These are phyloP conservation scores for Kryptopterus vitreolus DNA, from an alignment of 2,797 vertebrate genomes.

Conservation along the genomic window DNA sequence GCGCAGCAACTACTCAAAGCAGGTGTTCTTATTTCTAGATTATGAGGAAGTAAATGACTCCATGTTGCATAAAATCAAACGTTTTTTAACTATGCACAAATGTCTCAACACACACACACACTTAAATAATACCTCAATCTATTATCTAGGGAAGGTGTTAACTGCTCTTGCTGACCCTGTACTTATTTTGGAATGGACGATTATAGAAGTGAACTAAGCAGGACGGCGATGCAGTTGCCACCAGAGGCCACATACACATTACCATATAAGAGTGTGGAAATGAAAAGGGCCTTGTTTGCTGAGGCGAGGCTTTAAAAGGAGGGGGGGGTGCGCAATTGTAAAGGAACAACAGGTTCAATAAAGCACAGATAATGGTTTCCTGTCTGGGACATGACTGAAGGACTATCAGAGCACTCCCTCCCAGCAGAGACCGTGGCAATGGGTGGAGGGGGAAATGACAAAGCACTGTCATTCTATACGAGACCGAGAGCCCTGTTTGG, in stretches of 20 bases:
- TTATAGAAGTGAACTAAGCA: conserved; percentile 37
- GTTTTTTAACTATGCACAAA: conserved; percentile 3
- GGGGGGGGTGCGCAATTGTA: conserved; percentile 40
- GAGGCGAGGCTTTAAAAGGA: conserved; percentile 12
- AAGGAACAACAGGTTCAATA: conserved; percentile 58
- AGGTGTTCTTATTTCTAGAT: neutral
- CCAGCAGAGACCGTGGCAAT: conserved; percentile 33
- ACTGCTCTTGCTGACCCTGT: conserved; percentile 14
- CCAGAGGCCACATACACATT: conserved; percentile 42
- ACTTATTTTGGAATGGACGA: conserved; percentile 42
- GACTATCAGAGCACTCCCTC: conserved; percentile 44
- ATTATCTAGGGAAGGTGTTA: conserved; percentile 36
- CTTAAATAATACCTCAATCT: conserved; percentile 7
- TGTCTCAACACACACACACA: neutral
- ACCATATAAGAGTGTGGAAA: conserved; percentile 41
- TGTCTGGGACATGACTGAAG: conserved; percentile 48
- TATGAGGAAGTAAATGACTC: conserved; percentile 1
- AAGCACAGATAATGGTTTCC: conserved; percentile 56
- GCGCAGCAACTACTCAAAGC: neutral
- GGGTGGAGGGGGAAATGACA: conserved; percentile 37
- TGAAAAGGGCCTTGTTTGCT: conserved; percentile 47
- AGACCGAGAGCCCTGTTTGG: conserved; percentile 45
- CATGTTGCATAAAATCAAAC: neutral
- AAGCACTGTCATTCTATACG: conserved; percentile 39
- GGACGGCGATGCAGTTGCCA: conserved; percentile 29